Evolutionary conservation across 2,888 invertebrate genomes (phyloP).

Genomic region (Zhengitettix transpicula): DNA sequence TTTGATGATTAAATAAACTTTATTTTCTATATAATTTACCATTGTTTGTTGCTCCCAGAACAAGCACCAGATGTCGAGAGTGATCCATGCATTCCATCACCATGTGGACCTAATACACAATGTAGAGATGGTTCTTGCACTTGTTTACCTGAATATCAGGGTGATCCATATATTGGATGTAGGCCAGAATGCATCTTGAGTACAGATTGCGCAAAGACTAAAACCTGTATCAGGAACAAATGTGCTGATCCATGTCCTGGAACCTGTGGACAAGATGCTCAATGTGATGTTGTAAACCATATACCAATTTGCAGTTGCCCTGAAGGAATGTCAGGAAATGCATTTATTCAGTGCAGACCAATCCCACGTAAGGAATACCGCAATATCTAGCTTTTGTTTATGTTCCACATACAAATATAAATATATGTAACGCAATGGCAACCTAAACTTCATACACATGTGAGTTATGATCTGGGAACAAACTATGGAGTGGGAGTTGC

Average conservation of each 20-base stretch:
- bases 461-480: no score
- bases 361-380: conserved; percentile 4
- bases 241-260: conserved; percentile 20
- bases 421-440: no score
- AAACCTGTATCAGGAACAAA: conserved; percentile 20
- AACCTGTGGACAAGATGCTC: conserved; percentile 20
- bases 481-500: no score
- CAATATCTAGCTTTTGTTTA: background rate
- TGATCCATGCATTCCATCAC: conserved; percentile 34
- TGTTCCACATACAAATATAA: no score
- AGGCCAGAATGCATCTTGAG: conserved; percentile 21
- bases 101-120: conserved; percentile 57
- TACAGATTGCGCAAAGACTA: conserved; percentile 20
- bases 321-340: conserved; percentile 49
- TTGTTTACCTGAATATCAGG: conserved; percentile 55
- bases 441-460: no score
- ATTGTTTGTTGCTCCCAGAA: background rate
- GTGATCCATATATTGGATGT: conserved; percentile 45
- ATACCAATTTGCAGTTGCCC: conserved; percentile 26
- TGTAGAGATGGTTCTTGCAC: conserved; percentile 51
- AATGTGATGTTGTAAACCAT: conserved; percentile 22
- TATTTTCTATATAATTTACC: background rate
- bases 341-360: conserved; percentile 29
- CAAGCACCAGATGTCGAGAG: conserved; percentile 12
- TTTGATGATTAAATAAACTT: background rate